These are phyloP conservation scores for Drosophila azteca DNA, from an alignment of 1,140 invertebrate species.

Conservation along the genomic window DNA sequence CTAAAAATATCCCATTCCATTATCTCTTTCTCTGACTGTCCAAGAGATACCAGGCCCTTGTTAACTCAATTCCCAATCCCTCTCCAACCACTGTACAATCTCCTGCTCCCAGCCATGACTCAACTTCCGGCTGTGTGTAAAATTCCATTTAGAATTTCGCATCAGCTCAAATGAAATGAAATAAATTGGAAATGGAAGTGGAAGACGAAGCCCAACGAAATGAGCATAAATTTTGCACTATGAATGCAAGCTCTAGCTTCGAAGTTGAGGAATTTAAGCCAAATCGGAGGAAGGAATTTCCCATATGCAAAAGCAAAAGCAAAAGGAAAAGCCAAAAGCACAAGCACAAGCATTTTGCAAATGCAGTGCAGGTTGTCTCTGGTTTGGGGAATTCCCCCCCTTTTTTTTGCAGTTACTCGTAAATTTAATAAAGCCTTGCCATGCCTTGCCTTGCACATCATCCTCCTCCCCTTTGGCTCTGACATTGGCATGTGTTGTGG, in stretches of 20 bases:
- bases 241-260: constrained; percentile 33
- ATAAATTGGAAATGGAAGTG: constrained; percentile 40
- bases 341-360: constrained; percentile 28
- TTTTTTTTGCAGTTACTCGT: constrained; percentile 56
- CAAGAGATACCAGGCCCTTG: too few species aligned
- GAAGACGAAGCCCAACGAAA: constrained; percentile 17
- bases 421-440: constrained; percentile 63
- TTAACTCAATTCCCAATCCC: background rate
- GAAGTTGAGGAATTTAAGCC: constrained; percentile 57
- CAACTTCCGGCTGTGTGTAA: constrained; percentile 54
- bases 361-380: constrained; percentile 11
- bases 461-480: constrained; percentile 1
- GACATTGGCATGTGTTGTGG: constrained; percentile 38
- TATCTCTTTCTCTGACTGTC: too few species aligned
- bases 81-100: background rate
- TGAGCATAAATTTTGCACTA: constrained; percentile 50
- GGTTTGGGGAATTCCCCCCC: constrained; percentile 22
- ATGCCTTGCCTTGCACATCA: constrained; percentile 6
- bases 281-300: constrained; percentile 52
- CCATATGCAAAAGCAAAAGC: constrained; percentile 41
- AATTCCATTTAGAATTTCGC: constrained; percentile 56
- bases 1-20: too few species aligned
- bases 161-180: constrained; percentile 55
- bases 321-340: constrained; percentile 23
- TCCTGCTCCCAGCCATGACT: constrained; percentile 30